Percentiles rank a stretch among this genome's conserved stretches.
Conservation (phyloP, 37 sponge, comb jelly and placozoan genomes). For the Cliona cf. orientalis region DNA sequence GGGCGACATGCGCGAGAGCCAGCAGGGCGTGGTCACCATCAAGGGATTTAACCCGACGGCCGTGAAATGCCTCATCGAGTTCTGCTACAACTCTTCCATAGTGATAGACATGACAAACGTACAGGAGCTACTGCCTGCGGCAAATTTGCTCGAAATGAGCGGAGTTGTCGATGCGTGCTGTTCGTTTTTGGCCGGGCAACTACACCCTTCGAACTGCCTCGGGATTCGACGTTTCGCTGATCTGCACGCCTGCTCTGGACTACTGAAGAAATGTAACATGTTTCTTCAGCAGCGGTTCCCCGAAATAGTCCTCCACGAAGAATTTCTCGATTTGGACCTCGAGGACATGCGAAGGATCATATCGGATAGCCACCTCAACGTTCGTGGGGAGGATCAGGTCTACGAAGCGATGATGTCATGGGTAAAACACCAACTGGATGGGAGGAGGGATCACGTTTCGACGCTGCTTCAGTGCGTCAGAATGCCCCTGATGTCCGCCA, state of each 20-base stretch:
- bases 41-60: constrained; percentile 55
- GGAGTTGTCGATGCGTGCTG: constrained; percentile 72
- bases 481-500: constrained; percentile 81
- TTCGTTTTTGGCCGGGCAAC: constrained; percentile 62
- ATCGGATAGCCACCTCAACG: constrained; percentile 74
- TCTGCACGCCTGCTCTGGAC: constrained; percentile 37
- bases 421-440: constrained; percentile 54
- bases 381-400: constrained; percentile 78
- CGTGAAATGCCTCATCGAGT: constrained; percentile 47
- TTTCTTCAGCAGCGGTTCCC: constrained; percentile 80
- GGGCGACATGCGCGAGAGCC: constrained; percentile 61
- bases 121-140: constrained; percentile 49
- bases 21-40: constrained; percentile 45
- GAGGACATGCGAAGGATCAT: constrained; percentile 48
- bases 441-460: constrained; percentile 32
- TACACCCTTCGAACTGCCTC: constrained; percentile 74
- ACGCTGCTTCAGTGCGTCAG: constrained; percentile 63
- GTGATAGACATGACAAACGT: constrained; percentile 54
- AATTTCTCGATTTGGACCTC: constrained; percentile 57
- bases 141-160: constrained; percentile 59
- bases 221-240: constrained; percentile 67
- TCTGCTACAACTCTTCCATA: constrained; percentile 49
- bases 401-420: constrained; percentile 81
- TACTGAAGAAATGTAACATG: constrained; percentile 57
- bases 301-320: constrained; percentile 75